These are phyloP conservation scores for Sebastes cheni DNA, from an alignment of 2,797 vertebrate genomes.

Conservation along the genomic window DNA sequence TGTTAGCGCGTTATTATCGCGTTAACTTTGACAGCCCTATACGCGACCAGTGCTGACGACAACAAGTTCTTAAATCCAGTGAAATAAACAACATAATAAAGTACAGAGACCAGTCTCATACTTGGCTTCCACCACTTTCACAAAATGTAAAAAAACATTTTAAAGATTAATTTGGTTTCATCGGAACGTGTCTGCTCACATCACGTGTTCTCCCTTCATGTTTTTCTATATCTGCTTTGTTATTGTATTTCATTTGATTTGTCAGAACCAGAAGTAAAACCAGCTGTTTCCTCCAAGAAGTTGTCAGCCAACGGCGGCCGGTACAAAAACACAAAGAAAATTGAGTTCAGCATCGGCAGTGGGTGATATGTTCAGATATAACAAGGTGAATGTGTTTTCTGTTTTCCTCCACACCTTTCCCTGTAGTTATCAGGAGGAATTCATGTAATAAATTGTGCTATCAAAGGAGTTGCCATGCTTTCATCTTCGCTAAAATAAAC, in stretches of 20 bases:
- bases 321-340: slow-evolving; percentile 42
- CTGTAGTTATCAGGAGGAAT: slow-evolving; percentile 45
- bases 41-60: not conserved
- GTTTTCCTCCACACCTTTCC: slow-evolving; percentile 39
- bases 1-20: no score
- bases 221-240: slow-evolving; percentile 8
- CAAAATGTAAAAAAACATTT: not conserved
- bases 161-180: slow-evolving; percentile 1
- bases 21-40: no score
- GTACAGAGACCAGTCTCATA: slow-evolving; percentile 7
- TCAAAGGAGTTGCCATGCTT: slow-evolving; percentile 59
- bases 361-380: slow-evolving; percentile 34
- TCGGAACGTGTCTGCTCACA: not conserved
- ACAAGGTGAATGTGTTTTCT: slow-evolving; percentile 40
- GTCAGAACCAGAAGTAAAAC: slow-evolving; percentile 44
- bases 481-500: slow-evolving; percentile 51
- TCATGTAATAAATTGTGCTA: slow-evolving; percentile 59
- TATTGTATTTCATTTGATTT: slow-evolving; percentile 52
- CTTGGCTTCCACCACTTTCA: slow-evolving; percentile 1
- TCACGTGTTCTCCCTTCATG: slow-evolving; percentile 26
- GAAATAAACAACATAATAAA: slow-evolving; percentile 19
- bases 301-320: slow-evolving; percentile 26
- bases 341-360: slow-evolving; percentile 20
- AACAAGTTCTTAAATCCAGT: not conserved
- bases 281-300: slow-evolving; percentile 23